Conservation (phyloP, 2,113 vertebrate species). For the Danionella cerebrum region DNA sequence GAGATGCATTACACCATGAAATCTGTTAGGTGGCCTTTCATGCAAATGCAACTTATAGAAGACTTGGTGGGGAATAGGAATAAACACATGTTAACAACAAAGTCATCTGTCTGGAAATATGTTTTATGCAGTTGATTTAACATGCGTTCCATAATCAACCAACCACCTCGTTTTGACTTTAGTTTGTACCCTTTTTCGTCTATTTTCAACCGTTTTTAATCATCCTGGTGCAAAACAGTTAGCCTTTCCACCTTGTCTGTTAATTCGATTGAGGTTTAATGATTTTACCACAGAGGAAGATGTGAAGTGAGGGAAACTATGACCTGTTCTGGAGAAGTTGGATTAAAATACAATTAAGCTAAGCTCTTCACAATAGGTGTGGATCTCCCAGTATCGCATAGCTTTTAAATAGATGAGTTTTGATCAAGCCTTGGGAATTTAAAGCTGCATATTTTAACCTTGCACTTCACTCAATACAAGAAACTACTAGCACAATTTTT, state of each 20-base stretch:
- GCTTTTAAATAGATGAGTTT: not conserved
- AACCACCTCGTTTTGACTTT: not conserved
- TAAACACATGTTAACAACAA: too few relatives aligned
- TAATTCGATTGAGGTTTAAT: conserved; percentile 41
- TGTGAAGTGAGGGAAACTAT: conserved; percentile 17
- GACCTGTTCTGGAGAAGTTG: conserved; percentile 30
- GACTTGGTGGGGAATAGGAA: too few relatives aligned
- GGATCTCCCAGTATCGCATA: not conserved
- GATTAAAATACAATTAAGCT: conserved; percentile 38
- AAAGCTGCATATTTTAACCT: not conserved
- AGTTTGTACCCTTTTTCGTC: not conserved
- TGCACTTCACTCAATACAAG: not conserved
- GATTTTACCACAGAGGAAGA: conserved; percentile 25
- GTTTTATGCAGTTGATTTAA: not conserved
- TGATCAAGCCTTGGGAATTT: not conserved
- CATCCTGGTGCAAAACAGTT: conserved; percentile 9
- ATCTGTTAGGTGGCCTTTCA: conserved; percentile 27
- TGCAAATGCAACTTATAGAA: not conserved
- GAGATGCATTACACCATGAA: conserved; percentile 27
- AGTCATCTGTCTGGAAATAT: not conserved
- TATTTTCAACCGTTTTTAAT: conserved; percentile 6
- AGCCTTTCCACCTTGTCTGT: not conserved
- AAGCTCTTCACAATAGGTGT: conserved; percentile 2
- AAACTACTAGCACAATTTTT: not conserved
- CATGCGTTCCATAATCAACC: not conserved